These are phyloP conservation scores for Vulpes ferrilata DNA, from an alignment of 2,113 vertebrate genomes.

Conservation along the genomic window DNA sequence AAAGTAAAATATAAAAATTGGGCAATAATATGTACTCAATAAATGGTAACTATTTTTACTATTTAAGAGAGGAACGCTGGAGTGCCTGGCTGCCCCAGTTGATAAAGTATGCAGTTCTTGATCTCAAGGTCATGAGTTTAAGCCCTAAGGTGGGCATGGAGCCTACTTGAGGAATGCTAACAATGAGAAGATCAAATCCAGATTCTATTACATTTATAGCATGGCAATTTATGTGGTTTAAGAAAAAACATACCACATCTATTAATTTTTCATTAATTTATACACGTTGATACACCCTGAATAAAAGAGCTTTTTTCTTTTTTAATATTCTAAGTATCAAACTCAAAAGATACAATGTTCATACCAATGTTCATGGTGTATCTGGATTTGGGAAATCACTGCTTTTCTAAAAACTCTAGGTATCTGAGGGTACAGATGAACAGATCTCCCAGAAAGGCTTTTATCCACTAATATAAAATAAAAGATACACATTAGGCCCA, in stretches of 20 bases:
- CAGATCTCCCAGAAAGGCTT: neutral
- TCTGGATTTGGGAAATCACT: neutral
- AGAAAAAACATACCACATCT: neutral
- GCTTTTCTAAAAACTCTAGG: conserved; percentile 29
- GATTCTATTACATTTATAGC: neutral
- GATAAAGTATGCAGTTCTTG: neutral
- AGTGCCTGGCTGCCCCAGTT: neutral
- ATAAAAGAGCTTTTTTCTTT: neutral
- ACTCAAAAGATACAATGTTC: neutral
- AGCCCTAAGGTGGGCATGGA: neutral
- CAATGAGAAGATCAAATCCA: neutral
- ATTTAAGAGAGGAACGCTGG: neutral
- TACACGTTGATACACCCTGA: neutral
- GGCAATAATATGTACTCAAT: neutral
- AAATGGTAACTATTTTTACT: conserved; percentile 39
- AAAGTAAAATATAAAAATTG: conserved; percentile 31
- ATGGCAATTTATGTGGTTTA: neutral
- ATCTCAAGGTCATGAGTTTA: neutral
- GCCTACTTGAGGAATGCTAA: neutral
- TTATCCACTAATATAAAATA: conserved; percentile 48
- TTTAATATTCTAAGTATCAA: conserved; percentile 15
- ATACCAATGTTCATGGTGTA: neutral
- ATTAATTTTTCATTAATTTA: conserved; percentile 16
- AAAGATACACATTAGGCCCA: neutral
- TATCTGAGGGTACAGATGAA: neutral